phyloP scores from a whole-genome alignment of 2,888 invertebrate genomes.

The Crossocerus cetratus region DNA sequence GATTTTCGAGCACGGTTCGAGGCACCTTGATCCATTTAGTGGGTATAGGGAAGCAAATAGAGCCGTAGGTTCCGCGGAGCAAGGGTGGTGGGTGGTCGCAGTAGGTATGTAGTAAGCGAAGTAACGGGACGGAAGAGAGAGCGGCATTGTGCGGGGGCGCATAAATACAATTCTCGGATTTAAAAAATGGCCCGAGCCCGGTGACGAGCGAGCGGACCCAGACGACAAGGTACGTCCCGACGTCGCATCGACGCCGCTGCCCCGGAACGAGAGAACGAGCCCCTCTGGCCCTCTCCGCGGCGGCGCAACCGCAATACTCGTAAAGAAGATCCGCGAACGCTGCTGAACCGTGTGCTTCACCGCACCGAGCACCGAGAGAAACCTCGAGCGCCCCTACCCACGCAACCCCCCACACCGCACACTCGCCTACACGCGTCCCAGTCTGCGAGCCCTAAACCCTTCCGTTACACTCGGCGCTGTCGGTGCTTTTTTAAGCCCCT shows the following conservation, averaged over 20 bases:
- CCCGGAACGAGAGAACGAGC: slow-evolving; percentile 16
- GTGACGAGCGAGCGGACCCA: slow-evolving; percentile 30
- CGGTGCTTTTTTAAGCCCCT: slow-evolving; percentile 42
- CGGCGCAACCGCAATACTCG: slow-evolving; percentile 58
- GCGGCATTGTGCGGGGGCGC: slow-evolving; percentile 47
- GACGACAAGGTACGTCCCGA: not conserved
- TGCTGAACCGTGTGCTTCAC: slow-evolving; percentile 35
- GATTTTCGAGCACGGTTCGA: slow-evolving; percentile 29
- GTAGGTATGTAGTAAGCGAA: slow-evolving; percentile 13
- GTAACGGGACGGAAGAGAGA: slow-evolving; percentile 52
- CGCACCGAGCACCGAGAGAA: slow-evolving; percentile 51
- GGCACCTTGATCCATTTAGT: slow-evolving; percentile 8
- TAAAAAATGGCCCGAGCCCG: slow-evolving; percentile 51
- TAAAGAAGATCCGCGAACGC: slow-evolving; percentile 56
- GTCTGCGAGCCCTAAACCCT: slow-evolving; percentile 52
- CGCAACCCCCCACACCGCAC: slow-evolving; percentile 14
- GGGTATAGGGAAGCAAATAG: not conserved
- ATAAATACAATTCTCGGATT: slow-evolving; percentile 61
- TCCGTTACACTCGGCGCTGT: slow-evolving; percentile 51
- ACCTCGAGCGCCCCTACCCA: slow-evolving; percentile 33
- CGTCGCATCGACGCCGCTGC: slow-evolving; percentile 3
- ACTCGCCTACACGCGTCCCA: not conserved
- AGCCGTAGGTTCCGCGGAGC: not conserved
- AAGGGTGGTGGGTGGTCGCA: slow-evolving; percentile 1
- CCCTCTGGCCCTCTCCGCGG: slow-evolving; percentile 29